Conservation (phyloP, 2,888 invertebrate species). For the Tetheella fluctuosa region DNA sequence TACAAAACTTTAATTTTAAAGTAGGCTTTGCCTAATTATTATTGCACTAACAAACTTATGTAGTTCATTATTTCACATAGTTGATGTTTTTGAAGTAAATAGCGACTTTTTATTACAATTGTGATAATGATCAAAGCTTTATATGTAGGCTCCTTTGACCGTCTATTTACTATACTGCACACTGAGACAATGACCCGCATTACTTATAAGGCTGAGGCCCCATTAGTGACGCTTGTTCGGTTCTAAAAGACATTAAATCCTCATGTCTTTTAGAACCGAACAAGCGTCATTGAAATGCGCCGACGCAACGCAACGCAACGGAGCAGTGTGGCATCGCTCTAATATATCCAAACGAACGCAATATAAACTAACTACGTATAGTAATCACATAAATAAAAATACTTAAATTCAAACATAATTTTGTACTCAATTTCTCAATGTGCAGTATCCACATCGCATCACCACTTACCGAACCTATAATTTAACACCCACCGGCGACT, state of each 20-base stretch:
- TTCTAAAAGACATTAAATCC: too few species aligned
- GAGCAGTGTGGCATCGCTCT: too few species aligned
- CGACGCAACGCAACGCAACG: too few species aligned
- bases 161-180: conserved; percentile 43
- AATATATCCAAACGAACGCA: conserved; percentile 4
- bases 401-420: conserved; percentile 30
- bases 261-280: too few species aligned
- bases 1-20: conserved; percentile 73
- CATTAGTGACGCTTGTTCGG: too few species aligned
- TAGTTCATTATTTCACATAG: conserved; percentile 68
- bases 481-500: conserved; percentile 66
- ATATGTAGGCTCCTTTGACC: conserved; percentile 34
- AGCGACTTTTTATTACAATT: conserved; percentile 32
- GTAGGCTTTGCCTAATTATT: conserved; percentile 83
- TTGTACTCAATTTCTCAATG: conserved; percentile 37
- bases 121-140: conserved; percentile 31
- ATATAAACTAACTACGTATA: conserved; percentile 16
- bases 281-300: too few species aligned
- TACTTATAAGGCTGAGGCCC: too few species aligned
- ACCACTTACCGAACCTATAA: conserved; percentile 56
- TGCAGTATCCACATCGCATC: conserved; percentile 45
- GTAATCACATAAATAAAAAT: conserved; percentile 25
- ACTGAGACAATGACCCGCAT: conserved; percentile 29
- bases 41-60: conserved; percentile 81
- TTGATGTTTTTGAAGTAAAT: conserved; percentile 72